Evolutionary conservation across 2,113 vertebrate genomes (phyloP).

Genomic region (Chloroceryle aenea): DNA sequence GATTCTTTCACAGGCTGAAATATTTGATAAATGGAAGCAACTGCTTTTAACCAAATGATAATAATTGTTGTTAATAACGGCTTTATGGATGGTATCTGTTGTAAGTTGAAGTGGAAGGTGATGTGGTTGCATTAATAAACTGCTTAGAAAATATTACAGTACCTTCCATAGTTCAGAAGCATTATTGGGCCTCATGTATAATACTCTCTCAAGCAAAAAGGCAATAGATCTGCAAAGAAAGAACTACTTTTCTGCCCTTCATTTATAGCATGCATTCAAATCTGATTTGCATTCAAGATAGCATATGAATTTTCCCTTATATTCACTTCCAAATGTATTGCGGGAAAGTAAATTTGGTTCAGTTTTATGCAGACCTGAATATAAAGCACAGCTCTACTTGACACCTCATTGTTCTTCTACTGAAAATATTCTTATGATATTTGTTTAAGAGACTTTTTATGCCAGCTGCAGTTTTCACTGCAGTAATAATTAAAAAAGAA

Average conservation of each 20-base stretch:
- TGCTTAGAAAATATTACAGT: not conserved
- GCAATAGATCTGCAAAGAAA: slow-evolving; percentile 2
- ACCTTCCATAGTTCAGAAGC: slow-evolving; percentile 50
- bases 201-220: not conserved
- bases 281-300: slow-evolving; percentile 55
- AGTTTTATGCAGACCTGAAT: slow-evolving; percentile 43
- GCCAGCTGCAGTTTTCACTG: slow-evolving; percentile 25
- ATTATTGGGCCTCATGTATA: slow-evolving; percentile 6
- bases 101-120: slow-evolving; percentile 6
- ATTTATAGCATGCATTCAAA: slow-evolving; percentile 41
- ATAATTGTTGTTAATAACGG: not conserved
- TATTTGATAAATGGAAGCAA: slow-evolving; percentile 18
- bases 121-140: slow-evolving; percentile 21
- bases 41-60: not conserved
- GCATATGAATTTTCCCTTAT: slow-evolving; percentile 53
- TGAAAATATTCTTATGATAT: slow-evolving; percentile 46
- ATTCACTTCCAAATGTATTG: slow-evolving; percentile 27
- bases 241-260: slow-evolving; percentile 39
- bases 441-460: slow-evolving; percentile 15
- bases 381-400: slow-evolving; percentile 54
- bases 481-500: not conserved
- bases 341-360: slow-evolving; percentile 28
- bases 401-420: slow-evolving; percentile 51
- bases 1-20: not conserved
- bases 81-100: not conserved